A percentile compares a stretch with the other conserved stretches of the same genome.
phyloP scores from a whole-genome alignment of 2,113 vertebrate genomes.

The Tachysurus vachellii region DNA sequence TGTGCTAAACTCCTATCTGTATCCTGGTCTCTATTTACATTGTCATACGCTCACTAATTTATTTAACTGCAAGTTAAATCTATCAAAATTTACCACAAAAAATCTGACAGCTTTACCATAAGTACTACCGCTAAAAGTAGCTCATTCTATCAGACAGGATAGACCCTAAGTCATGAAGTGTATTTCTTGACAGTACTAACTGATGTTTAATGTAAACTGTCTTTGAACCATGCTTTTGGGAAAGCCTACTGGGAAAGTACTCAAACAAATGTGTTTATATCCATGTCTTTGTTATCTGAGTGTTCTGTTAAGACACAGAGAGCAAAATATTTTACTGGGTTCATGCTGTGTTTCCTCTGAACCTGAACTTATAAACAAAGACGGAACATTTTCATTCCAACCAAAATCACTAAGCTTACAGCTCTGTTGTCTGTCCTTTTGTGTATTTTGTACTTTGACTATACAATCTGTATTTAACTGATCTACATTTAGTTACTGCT shows the following conservation, averaged over 20 bases:
- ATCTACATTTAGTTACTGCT: not conserved
- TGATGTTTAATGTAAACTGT: not conserved
- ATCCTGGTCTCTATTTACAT: not conserved
- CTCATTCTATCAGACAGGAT: not conserved
- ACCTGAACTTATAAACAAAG: not conserved
- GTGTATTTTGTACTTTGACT: not conserved
- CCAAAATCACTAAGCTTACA: not conserved
- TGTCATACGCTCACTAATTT: not conserved
- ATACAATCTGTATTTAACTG: not conserved
- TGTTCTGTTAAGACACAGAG: not conserved
- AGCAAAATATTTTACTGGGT: not conserved
- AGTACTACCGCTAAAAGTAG: not conserved
- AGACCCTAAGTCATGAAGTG: not conserved
- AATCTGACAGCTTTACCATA: not conserved
- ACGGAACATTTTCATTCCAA: not conserved
- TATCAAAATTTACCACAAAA: not conserved
- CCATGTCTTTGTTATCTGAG: not conserved
- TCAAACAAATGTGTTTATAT: not conserved
- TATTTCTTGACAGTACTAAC: not conserved
- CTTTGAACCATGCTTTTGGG: not conserved
- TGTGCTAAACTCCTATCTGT: not conserved
- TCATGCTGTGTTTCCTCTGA: not conserved
- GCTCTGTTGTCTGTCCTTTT: not conserved
- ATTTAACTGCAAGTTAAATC: not conserved
- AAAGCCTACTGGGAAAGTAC: slow-evolving; percentile 4